Percentiles rank a stretch among this genome's conserved stretches.
Evolutionary conservation across 2,888 invertebrate genomes (phyloP).

Genomic region (Calliphora vomitoria): DNA sequence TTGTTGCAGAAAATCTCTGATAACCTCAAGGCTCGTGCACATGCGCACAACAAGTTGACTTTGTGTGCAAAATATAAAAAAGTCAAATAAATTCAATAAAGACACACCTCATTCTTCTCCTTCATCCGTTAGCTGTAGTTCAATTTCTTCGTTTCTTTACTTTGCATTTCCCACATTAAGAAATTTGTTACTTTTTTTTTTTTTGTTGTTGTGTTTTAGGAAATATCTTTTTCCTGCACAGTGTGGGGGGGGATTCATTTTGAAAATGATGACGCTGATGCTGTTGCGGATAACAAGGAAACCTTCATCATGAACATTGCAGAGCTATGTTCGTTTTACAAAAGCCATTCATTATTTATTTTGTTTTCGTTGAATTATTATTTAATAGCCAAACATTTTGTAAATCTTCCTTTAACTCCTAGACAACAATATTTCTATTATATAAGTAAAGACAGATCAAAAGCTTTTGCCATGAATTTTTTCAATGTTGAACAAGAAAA

Average conservation of each 20-base stretch:
- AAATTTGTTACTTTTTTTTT: background rate
- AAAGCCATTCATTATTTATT: slow-evolving; percentile 9
- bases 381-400: slow-evolving; percentile 12
- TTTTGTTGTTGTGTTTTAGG: background rate
- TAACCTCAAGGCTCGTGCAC: slow-evolving; percentile 58
- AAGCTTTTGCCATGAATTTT: slow-evolving; percentile 4
- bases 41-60: slow-evolving; percentile 1
- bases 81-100: slow-evolving; percentile 23
- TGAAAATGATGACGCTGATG: slow-evolving; percentile 24
- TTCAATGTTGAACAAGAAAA: background rate
- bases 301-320: slow-evolving; percentile 24
- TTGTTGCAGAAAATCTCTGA: slow-evolving; percentile 13
- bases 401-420: slow-evolving; percentile 38
- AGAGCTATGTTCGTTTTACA: background rate
- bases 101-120: slow-evolving; percentile 46
- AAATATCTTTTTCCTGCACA: background rate
- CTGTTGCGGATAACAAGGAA: slow-evolving; percentile 54
- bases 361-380: slow-evolving; percentile 45
- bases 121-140: background rate
- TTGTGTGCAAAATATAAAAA: background rate
- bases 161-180: slow-evolving; percentile 11
- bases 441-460: slow-evolving; percentile 6
- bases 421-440: slow-evolving; percentile 19
- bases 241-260: slow-evolving; percentile 7
- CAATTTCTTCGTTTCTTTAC: background rate